Evolutionary conservation across 2,797 vertebrate species (phyloP).

Genomic region (Enteromius paludinosus): DNA sequence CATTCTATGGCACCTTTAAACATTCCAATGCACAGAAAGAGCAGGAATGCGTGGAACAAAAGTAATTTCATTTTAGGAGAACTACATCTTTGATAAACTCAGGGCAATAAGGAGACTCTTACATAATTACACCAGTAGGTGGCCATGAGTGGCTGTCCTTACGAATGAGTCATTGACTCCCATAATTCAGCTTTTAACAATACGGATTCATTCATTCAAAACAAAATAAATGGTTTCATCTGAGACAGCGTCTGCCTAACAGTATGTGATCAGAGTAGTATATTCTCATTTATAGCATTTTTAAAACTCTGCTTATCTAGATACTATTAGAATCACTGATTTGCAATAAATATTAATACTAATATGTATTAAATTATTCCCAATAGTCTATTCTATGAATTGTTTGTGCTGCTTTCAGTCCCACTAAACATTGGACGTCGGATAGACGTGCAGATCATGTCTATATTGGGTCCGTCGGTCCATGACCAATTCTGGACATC

Average conservation of each 20-base stretch:
- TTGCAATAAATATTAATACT: neutral
- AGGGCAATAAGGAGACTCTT: neutral
- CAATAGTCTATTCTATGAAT: neutral
- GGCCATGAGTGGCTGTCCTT: neutral
- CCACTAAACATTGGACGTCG: no score
- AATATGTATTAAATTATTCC: neutral
- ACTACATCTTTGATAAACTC: neutral
- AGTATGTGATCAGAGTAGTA: neutral
- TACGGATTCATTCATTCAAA: neutral
- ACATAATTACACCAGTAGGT: slow-evolving; percentile 10
- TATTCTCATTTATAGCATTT: neutral
- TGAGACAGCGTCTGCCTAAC: neutral
- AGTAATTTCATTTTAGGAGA: neutral
- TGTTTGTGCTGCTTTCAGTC: neutral
- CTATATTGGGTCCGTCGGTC: no score
- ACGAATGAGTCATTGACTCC: neutral
- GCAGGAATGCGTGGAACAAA: neutral
- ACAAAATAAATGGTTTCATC: neutral
- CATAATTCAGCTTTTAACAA: neutral
- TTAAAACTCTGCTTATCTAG: neutral
- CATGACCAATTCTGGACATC: no score
- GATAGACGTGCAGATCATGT: no score
- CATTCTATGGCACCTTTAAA: no score
- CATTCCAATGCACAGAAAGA: neutral
- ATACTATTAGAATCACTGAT: neutral